Evolutionary conservation across 2,888 invertebrate species (phyloP).

Genomic region (Apamea crenata): DNA sequence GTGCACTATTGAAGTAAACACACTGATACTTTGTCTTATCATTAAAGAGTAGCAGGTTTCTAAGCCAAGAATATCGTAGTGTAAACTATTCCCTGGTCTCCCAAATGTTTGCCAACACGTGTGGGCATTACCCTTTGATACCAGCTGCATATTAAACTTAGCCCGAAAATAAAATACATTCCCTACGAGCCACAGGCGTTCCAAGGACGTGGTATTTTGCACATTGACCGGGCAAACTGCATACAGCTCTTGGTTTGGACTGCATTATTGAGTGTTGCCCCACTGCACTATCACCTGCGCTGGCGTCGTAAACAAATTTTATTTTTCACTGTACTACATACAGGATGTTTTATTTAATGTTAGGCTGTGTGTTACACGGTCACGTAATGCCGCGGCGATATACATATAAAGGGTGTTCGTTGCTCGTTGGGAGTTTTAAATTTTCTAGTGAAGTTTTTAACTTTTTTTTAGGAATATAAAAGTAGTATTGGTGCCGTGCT

Average conservation of each 20-base stretch:
- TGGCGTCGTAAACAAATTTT: conserved; percentile 62
- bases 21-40: neutral
- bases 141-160: conserved; percentile 40
- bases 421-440: conserved; percentile 31
- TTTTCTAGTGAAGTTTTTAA: conserved; percentile 32
- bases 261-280: conserved; percentile 65
- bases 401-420: conserved; percentile 31
- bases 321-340: conserved; percentile 56
- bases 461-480: conserved; percentile 46
- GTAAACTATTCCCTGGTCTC: neutral
- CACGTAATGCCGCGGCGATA: conserved; percentile 53
- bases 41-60: neutral
- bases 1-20: neutral
- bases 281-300: conserved; percentile 53
- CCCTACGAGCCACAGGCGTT: conserved; percentile 12
- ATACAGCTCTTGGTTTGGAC: conserved; percentile 26
- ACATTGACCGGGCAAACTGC: conserved; percentile 43
- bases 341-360: conserved; percentile 57
- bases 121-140: conserved; percentile 24
- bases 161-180: conserved; percentile 44
- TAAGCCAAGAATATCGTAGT: neutral
- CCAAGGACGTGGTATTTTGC: conserved; percentile 24
- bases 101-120: conserved; percentile 15
- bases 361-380: conserved; percentile 50
- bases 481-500: conserved; percentile 17